Evolutionary conservation across 2,888 invertebrate genomes (phyloP), one percentile per base, ranked within the genome.

Genomic region (Lacanobia oleracea): DNA sequence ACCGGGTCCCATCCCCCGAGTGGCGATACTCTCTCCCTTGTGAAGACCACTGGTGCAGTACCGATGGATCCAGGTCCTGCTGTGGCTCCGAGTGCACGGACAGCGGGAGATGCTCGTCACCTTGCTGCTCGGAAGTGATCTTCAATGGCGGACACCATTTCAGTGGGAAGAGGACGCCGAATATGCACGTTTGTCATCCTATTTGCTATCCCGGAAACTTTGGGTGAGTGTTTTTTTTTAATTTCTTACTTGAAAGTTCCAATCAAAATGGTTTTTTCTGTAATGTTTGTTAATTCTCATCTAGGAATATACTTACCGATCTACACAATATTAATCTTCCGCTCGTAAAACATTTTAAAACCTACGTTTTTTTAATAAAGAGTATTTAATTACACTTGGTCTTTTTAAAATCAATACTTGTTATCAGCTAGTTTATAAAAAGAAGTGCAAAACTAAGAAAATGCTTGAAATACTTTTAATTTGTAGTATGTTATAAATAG

Each of bases 101-200:
- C 75, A 95, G 95, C 64, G 96, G 96, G 1, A 83, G 95, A 37
- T 96, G 94, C 77, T 95, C 96, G 8, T 96, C 96, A 0, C 95
- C 96, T 0, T 96, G 96, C 86, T 96, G 96, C 73, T 96, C 96
- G 23, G 96, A 96, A 81, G 95, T 95, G 83, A 96, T 96, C 83
- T 96, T 96, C 89, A 96, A 96, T 79, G 96, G 96, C 2, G 96
- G 96, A 2, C 93, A 95, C 83, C 96, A 96, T 81, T 93, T 94
- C 76, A 93, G 94, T 75, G 94, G 94, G 65, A 95, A 95, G 83
- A 87, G 90, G 57, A 83, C 86, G 10, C 83, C 88, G n/a, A 86
- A 87, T 18, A 80, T 88, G 80, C 94, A 94, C 72, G 89, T 89
- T 2, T 95, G 95, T 82, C 90, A 90, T 18, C 90, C 90, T 27